These are phyloP conservation scores for Elgaria multicarinata DNA, from an alignment of 2,113 vertebrate genomes.

Conservation along the genomic window DNA sequence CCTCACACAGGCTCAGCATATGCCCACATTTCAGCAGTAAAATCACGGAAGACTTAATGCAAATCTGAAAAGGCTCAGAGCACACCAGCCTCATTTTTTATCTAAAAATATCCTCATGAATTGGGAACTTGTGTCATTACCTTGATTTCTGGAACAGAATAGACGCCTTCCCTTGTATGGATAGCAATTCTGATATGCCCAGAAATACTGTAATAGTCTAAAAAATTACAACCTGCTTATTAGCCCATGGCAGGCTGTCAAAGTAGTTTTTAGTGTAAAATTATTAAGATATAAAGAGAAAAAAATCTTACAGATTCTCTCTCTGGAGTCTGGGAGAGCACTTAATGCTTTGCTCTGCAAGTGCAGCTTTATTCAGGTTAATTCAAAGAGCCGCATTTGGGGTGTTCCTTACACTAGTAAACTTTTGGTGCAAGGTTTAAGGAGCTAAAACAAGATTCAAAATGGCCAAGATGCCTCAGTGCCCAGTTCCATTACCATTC, in stretches of 20 bases:
- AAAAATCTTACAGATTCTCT: neutral
- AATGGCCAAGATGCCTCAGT: neutral
- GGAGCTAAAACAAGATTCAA: neutral
- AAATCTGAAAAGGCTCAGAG: constrained; percentile 70
- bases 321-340: neutral
- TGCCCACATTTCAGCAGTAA: constrained; percentile 75
- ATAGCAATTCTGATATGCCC: neutral
- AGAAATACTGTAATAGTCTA: neutral
- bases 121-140: constrained; percentile 73
- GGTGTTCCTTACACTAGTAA: neutral
- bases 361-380: neutral
- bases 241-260: neutral
- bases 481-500: neutral
- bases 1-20: constrained; percentile 79
- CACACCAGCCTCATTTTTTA: constrained; percentile 58
- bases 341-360: neutral
- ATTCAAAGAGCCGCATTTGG: neutral
- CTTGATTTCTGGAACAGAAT: constrained; percentile 70
- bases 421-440: neutral
- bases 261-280: neutral
- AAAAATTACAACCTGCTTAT: neutral
- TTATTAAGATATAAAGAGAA: neutral
- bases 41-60: constrained; percentile 78
- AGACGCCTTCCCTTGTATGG: constrained; percentile 21
- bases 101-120: constrained; percentile 77